Evolutionary conservation across 2,888 invertebrate species (phyloP), one percentile per base, ranked within the genome.

Genomic region (Trachelus iudaicus): DNA sequence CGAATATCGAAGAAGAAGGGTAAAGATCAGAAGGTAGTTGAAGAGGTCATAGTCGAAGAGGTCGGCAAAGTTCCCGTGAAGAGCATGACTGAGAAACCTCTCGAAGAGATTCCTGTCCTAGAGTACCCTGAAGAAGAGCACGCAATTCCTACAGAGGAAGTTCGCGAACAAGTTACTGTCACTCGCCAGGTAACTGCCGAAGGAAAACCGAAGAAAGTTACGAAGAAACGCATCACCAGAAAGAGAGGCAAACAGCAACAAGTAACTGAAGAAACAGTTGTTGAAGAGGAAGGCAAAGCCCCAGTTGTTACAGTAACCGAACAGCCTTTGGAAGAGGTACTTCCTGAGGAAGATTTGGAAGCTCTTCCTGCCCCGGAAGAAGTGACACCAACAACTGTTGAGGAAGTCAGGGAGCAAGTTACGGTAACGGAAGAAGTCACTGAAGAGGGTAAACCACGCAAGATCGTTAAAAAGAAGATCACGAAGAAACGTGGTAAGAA

Each of bases 381-480:
- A 71, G 79, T 80, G 31, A 83, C 84, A 76, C 71, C 83, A 12
- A 77, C 75, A 35, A 69, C 80, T 40, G 76, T 79, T 35, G 85
- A 83, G 68, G 91, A 92, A 85, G 75, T 91, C 73, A 91, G 90
- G 6, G 90, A 91, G 86, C 87, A 89, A 80, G 86, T 89, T 9
- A 87, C 88, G 79, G 82, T 87, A 12, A 86, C 85, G 13, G 89
- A 91, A 85, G 87, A 89, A 69, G 80, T 89, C 12, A 85, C 88
- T 31, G 90, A 69, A 84, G 89, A 69, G 84, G 91, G 80, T 82
- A 84, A 87, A 9, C 89, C 89, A 73, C 90, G 88, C 83, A 90
- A 89, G 81, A 91, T 92, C 81, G 88, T 89, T 12, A 80, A 84
- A 12, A 87, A 81, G 23, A 34, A 33, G 30, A 80, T 69, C n/a